Base-by-base conservation (phyloP, 2,888 invertebrate genomes). In the Drosophila niveifrons region DNA sequence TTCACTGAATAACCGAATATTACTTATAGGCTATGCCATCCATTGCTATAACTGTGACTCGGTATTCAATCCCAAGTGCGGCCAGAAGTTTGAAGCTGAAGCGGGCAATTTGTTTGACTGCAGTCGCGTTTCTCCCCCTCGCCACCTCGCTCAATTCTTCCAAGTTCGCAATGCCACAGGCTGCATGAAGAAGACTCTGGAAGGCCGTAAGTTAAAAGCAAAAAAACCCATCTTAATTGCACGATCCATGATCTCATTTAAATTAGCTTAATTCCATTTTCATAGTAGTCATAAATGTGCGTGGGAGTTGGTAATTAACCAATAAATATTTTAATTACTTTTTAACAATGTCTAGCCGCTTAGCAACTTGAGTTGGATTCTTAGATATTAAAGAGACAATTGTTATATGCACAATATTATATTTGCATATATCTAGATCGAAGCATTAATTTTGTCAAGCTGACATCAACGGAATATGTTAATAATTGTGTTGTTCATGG, bases 11-110 rank as follows among this genome's bases (percentile, higher is more conserved):
- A 31, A 8, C 13, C 0, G 2, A 6, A 36, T 36, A 4, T 36
- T 2, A 3, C 17, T 64, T 28, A 10, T 75, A 92, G 92, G 90
- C 11, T 90, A 86, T 67, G 92, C 92, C 72, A 75, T 92, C 53
- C 88, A 90, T 13, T 92, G 92, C 71, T 92, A 92, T 70, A 84
- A 89, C 36, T 92, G 92, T 66, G 91, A 92, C 15, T 92, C 92
- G 36, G 11, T 3, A 4, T 80, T 8, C 47, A 79, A 79, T 47
- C 62, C 87, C 28, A 89, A 90, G 69, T 92, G 92, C 63, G 92
- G 91, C 23, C 82, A 84, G 69, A 61, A 89, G n/a, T 91, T 92
- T 57, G 89, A 90, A 62, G 51, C 80, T 10, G 89, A 91, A 3
- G 72, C 82, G 17, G 61, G 61, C 8, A 61, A 81, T 8, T 81